Evolutionary conservation across 2,113 vertebrate species (phyloP).

Genomic region (Antennarius striatus): DNA sequence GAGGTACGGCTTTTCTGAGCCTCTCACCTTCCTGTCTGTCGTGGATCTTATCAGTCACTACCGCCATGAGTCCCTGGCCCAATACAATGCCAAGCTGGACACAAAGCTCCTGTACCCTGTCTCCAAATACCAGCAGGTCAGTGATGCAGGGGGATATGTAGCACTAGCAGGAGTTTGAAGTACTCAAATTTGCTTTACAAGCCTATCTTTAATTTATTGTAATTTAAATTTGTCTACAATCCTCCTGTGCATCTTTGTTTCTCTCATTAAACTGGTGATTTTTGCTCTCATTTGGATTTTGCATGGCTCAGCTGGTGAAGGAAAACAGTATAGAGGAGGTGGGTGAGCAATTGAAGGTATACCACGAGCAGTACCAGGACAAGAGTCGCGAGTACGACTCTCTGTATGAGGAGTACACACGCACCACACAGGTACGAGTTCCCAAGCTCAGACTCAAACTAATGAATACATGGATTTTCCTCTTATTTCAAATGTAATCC

Average conservation of each 20-base stretch:
- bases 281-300: conserved; percentile 10
- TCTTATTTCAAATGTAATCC: no score
- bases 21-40: conserved; percentile 93
- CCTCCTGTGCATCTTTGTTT: not conserved
- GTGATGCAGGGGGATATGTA: conserved; percentile 19
- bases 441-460: no score
- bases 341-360: conserved; percentile 95
- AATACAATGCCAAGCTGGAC: conserved; percentile 97
- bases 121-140: conserved; percentile 96
- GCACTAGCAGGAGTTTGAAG: not conserved
- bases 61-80: conserved; percentile 94
- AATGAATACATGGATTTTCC: no score
- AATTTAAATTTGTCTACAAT: not conserved
- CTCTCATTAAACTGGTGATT: not conserved
- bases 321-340: conserved; percentile 98
- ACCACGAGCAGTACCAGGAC: conserved; percentile 96
- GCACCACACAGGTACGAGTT: conserved; percentile 89
- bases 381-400: conserved; percentile 96
- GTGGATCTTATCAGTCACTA: conserved; percentile 98
- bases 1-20: conserved; percentile 96
- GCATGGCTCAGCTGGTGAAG: conserved; percentile 89
- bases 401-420: conserved; percentile 97
- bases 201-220: no score
- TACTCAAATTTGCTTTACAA: no score
- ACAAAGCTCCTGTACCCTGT: conserved; percentile 93